A percentile compares a stretch with the other conserved stretches of the same genome.
phyloP scores from a whole-genome alignment of 2,888 invertebrate genomes.

The Odiellus spinosus region DNA sequence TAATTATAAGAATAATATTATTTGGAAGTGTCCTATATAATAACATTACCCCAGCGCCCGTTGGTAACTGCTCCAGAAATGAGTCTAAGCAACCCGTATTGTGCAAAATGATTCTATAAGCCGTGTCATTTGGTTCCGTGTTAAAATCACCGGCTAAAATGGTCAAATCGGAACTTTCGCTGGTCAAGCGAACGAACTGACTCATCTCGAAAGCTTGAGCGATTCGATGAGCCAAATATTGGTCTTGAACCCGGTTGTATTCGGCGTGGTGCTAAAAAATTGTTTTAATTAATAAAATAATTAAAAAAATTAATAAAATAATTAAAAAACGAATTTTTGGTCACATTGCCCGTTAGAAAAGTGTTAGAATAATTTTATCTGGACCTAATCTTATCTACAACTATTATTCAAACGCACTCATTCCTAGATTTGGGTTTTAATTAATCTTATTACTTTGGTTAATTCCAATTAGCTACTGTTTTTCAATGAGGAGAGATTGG shows the following conservation, averaged over 20 bases:
- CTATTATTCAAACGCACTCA: no score
- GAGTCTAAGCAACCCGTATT: slow-evolving; percentile 13
- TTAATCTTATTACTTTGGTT: no score
- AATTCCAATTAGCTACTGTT: no score
- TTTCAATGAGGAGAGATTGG: no score
- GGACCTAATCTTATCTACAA: no score
- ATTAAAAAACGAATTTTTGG: no score
- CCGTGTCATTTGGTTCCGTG: slow-evolving; percentile 67
- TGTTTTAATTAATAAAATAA: neutral
- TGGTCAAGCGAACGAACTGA: slow-evolving; percentile 78
- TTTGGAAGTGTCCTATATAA: no score
- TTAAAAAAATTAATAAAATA: neutral
- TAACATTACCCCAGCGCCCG: no score
- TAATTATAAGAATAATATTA: no score
- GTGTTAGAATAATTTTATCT: no score
- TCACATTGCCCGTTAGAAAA: no score
- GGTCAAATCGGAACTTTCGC: slow-evolving; percentile 56
- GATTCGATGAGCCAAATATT: slow-evolving; percentile 76
- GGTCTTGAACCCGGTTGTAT: slow-evolving; percentile 55
- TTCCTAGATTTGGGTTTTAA: no score
- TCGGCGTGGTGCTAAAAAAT: slow-evolving; percentile 74
- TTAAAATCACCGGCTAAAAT: slow-evolving; percentile 91
- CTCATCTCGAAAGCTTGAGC: slow-evolving; percentile 87
- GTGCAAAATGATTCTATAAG: slow-evolving; percentile 26
- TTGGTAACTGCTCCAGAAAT: slow-evolving; percentile 3